These are phyloP conservation scores for Prunella fulvescens DNA, from an alignment of 2,113 vertebrate species.

Conservation along the genomic window DNA sequence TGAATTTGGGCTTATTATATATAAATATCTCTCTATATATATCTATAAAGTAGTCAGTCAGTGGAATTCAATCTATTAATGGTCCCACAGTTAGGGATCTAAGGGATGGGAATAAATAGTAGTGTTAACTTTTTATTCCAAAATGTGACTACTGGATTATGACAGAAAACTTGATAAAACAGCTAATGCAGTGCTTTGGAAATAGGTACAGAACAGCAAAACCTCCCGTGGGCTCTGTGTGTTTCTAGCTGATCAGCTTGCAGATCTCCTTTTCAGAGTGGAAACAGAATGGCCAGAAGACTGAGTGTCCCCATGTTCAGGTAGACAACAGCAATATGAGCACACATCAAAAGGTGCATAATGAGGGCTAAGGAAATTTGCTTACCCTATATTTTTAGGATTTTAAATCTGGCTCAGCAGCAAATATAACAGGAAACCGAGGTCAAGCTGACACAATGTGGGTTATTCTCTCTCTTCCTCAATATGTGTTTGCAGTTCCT, in stretches of 20 bases:
- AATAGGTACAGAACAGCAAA: neutral
- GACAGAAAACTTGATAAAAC: neutral
- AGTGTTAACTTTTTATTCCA: neutral
- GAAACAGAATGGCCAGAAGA: neutral
- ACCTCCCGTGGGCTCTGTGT: neutral
- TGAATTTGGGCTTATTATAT: neutral
- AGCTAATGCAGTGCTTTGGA: neutral
- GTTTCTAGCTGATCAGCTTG: neutral
- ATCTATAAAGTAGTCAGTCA: neutral
- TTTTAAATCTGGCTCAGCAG: constrained; percentile 34
- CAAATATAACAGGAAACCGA: constrained; percentile 40
- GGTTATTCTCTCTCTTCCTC: constrained; percentile 47
- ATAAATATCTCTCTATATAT: neutral
- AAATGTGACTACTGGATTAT: neutral
- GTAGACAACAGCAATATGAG: neutral
- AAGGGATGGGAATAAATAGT: neutral
- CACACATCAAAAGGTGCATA: neutral
- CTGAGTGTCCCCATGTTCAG: neutral
- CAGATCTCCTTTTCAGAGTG: neutral
- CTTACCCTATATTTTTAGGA: constrained; percentile 30
- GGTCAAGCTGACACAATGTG: constrained; percentile 33
- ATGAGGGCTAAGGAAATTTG: constrained; percentile 27
- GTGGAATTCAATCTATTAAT: neutral
- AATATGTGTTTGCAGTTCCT: constrained; percentile 26
- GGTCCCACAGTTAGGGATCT: neutral